Evolutionary conservation across 2,113 vertebrate genomes (phyloP).

Genomic region (Thymallus thymallus): DNA sequence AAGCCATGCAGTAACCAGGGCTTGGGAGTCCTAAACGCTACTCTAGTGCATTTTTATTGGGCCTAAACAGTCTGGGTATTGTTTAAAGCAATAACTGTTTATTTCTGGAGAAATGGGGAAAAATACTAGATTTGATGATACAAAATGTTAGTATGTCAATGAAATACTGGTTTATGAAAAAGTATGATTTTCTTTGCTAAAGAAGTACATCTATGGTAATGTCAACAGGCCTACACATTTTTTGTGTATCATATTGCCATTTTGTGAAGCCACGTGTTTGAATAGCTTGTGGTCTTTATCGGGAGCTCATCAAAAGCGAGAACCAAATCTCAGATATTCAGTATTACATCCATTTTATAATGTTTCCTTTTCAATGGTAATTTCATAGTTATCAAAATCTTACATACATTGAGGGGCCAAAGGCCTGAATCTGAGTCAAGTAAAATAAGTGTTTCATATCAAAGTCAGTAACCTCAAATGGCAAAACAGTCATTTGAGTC

Average conservation of each 20-base stretch:
- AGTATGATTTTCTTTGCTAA: not conserved
- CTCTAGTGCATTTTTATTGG: slow-evolving; percentile 35
- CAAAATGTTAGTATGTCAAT: slow-evolving; percentile 1
- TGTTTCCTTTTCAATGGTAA: too few species aligned
- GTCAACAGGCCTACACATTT: too few species aligned
- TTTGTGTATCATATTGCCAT: not conserved
- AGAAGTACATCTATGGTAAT: not conserved
- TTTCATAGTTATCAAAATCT: too few species aligned
- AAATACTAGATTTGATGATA: slow-evolving; percentile 37
- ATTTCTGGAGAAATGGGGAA: slow-evolving; percentile 30
- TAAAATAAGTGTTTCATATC: not conserved
- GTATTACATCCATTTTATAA: too few species aligned
- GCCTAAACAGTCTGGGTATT: slow-evolving; percentile 43
- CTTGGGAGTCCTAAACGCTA: slow-evolving; percentile 5
- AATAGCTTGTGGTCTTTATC: too few species aligned
- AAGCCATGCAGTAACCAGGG: slow-evolving; percentile 22
- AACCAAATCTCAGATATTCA: too few species aligned
- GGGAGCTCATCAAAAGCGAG: too few species aligned
- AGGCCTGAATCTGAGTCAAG: not conserved
- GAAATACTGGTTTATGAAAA: not conserved
- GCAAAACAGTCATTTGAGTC: not conserved
- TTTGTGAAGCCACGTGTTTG: too few species aligned
- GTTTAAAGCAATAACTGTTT: slow-evolving; percentile 36
- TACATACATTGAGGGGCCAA: not conserved
- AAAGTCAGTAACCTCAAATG: not conserved